Evolutionary conservation across 2,888 invertebrate genomes (phyloP).

Genomic region (Meloe dianella): DNA sequence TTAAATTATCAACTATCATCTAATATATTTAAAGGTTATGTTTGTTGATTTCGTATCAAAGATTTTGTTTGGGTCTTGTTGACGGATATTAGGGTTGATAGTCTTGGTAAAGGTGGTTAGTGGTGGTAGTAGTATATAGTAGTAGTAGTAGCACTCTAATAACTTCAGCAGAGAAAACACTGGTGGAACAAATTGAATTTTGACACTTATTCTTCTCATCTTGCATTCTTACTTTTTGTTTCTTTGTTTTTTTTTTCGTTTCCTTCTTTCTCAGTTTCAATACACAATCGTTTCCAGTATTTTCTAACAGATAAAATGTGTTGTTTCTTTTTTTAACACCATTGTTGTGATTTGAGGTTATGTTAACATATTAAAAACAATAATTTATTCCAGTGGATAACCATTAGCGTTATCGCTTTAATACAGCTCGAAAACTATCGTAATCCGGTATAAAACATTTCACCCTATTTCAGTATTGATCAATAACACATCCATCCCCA

Average conservation of each 20-base stretch:
- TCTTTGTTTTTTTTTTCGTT: neutral
- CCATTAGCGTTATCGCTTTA: constrained; percentile 49
- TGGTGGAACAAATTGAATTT: constrained; percentile 32
- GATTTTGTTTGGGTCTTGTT: no score
- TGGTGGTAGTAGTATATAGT: neutral
- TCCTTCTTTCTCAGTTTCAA: no score
- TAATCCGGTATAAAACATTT: constrained; percentile 46
- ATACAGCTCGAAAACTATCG: constrained; percentile 51
- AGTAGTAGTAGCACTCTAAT: constrained; percentile 24
- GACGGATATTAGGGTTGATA: neutral
- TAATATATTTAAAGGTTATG: no score
- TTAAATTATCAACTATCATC: no score
- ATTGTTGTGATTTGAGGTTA: constrained; percentile 6
- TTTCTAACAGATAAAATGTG: neutral
- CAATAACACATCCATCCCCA: constrained; percentile 41
- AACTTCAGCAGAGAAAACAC: constrained; percentile 19
- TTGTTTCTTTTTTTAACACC: no score
- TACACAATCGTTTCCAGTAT: neutral
- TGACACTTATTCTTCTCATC: constrained; percentile 26
- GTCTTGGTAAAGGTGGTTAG: neutral
- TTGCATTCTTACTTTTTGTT: constrained; percentile 18
- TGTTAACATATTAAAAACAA: constrained; percentile 39
- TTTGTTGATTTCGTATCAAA: no score
- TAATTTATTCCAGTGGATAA: constrained; percentile 47
- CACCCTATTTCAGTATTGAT: constrained; percentile 42